These are phyloP conservation scores for Corythornis leucogaster DNA, from an alignment of 2,797 vertebrate species.

Conservation along the genomic window DNA sequence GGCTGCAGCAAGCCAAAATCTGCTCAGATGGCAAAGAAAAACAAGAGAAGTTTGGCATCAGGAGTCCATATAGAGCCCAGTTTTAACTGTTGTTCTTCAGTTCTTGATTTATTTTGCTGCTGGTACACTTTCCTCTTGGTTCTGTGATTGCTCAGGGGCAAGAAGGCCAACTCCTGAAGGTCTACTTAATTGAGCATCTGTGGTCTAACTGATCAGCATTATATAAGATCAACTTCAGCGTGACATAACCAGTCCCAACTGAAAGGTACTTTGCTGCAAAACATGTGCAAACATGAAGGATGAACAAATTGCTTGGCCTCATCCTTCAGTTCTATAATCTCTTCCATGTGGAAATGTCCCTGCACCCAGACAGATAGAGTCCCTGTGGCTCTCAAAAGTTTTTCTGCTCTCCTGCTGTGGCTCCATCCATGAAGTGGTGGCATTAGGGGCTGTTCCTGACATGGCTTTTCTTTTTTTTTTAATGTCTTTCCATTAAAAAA, in stretches of 20 bases:
- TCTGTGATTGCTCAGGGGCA: conserved; percentile 1
- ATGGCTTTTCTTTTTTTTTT: background rate
- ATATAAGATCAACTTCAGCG: conserved; percentile 22
- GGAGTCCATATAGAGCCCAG: background rate
- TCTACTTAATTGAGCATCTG: conserved; percentile 50
- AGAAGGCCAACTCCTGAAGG: conserved; percentile 41
- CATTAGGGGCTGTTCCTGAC: background rate
- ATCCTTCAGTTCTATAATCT: background rate
- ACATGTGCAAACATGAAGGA: conserved; percentile 30
- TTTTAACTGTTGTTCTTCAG: background rate
- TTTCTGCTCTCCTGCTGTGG: background rate
- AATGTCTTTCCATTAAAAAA: background rate
- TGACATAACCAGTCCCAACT: conserved; percentile 16
- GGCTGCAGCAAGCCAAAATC: conserved; percentile 22
- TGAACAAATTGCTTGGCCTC: conserved; percentile 46
- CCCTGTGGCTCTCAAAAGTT: background rate
- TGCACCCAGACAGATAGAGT: background rate
- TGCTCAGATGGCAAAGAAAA: conserved; percentile 26
- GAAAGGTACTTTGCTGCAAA: conserved; percentile 33
- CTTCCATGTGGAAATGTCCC: conserved; percentile 31
- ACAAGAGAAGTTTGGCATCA: background rate
- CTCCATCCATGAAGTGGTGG: background rate
- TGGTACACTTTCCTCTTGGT: conserved; percentile 18
- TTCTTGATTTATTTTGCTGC: conserved; percentile 40
- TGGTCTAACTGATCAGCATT: conserved; percentile 8